Conservation (phyloP, 2,113 vertebrate genomes). For the Campylomormyrus tamandua region DNA sequence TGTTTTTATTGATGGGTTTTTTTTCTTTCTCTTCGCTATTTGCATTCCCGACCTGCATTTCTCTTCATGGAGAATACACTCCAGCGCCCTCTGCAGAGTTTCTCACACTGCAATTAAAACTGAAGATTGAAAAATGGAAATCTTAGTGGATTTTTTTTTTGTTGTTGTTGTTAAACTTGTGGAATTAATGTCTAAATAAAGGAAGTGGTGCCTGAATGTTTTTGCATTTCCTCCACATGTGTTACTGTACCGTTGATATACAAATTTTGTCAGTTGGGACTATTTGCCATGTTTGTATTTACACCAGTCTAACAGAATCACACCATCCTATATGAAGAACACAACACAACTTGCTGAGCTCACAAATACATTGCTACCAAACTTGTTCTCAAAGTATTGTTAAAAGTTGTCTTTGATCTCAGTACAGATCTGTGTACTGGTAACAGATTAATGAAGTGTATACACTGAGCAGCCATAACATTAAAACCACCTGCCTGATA, state of each 20-base stretch:
- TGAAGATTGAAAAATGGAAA: not conserved
- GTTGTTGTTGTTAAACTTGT: not conserved
- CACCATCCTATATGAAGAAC: not conserved
- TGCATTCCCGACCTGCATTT: not conserved
- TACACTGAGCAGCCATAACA: not conserved
- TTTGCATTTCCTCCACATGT: not conserved
- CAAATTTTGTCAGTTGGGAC: not conserved
- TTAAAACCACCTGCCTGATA: not conserved
- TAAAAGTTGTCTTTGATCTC: not conserved
- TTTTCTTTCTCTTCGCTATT: not conserved
- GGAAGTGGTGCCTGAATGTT: not conserved
- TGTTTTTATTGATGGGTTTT: not conserved
- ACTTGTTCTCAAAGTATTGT: not conserved
- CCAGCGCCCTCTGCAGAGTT: not conserved
- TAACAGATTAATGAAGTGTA: not conserved
- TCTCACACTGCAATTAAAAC: not conserved
- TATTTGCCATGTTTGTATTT: not conserved
- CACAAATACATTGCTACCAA: not conserved
- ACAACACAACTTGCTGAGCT: not conserved
- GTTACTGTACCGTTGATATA: not conserved
- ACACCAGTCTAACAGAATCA: not conserved
- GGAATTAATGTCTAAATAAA: not conserved
- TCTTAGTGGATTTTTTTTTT: not conserved
- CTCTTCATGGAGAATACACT: not conserved
- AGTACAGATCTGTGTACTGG: not conserved